phyloP scores from a whole-genome alignment of 2,888 invertebrate species.

The Nomada flava region DNA sequence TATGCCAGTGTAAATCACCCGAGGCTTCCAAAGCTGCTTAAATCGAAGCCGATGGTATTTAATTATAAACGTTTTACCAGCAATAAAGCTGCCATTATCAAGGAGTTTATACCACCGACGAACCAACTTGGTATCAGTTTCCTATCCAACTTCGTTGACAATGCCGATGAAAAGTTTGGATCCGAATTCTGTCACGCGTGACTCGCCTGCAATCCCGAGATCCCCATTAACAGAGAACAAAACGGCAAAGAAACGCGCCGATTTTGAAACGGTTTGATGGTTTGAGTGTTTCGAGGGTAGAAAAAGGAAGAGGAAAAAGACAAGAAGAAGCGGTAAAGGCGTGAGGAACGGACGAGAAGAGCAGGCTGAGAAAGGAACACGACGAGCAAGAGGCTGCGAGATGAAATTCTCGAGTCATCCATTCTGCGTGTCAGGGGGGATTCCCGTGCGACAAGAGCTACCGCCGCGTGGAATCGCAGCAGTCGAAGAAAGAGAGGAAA shows the following conservation, averaged over 20 bases:
- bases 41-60: not conserved
- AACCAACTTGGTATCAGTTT: conserved; percentile 20
- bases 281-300: not conserved
- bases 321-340: conserved; percentile 1
- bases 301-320: conserved; percentile 13
- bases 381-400: conserved; percentile 69
- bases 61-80: not conserved
- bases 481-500: conserved; percentile 45
- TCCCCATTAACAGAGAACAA: conserved; percentile 26
- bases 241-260: conserved; percentile 29
- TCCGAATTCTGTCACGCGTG: conserved; percentile 22
- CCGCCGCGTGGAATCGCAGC: conserved; percentile 57
- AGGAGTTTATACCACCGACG: conserved; percentile 9
- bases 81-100: not conserved
- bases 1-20: too few relatives aligned
- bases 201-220: conserved; percentile 6
- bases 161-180: conserved; percentile 17
- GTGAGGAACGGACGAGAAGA: not conserved
- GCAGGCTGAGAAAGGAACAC: conserved; percentile 37
- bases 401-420: conserved; percentile 80
- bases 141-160: conserved; percentile 33
- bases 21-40: not conserved
- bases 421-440: conserved; percentile 77
- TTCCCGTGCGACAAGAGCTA: conserved; percentile 74
- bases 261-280: conserved; percentile 42